These are phyloP conservation scores for Nesogale talazaci DNA, from an alignment of 2,113 vertebrate genomes.

Conservation along the genomic window DNA sequence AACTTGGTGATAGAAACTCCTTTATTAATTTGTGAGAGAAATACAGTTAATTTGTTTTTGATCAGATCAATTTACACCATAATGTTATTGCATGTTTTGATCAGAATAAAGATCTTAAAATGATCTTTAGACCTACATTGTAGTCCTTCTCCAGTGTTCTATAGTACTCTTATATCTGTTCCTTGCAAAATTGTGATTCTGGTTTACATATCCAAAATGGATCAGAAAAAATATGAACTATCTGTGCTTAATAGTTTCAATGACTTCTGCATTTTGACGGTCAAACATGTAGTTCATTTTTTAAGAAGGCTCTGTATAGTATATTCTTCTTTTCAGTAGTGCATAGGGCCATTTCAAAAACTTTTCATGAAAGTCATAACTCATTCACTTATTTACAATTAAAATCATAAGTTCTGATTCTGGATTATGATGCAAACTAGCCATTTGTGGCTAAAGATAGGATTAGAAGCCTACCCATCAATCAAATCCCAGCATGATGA, in stretches of 20 bases:
- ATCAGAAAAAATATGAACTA: neutral
- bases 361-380: neutral
- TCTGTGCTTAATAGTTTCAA: neutral
- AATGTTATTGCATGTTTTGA: neutral
- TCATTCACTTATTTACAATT: neutral
- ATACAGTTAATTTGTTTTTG: neutral
- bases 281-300: neutral
- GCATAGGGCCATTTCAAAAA: neutral
- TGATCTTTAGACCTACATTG: neutral
- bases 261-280: neutral
- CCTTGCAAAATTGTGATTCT: too few species aligned
- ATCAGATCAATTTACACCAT: neutral
- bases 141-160: neutral
- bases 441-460: too few species aligned
- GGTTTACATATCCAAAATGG: too few species aligned
- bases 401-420: neutral
- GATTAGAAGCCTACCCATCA: too few species aligned
- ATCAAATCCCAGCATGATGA: too few species aligned
- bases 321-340: neutral
- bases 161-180: neutral
- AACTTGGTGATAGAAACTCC: neutral
- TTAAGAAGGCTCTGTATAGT: neutral
- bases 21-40: neutral
- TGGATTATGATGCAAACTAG: too few species aligned
- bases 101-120: neutral